Percentiles rank a stretch among this genome's conserved stretches.
Conservation (phyloP, 2,888 invertebrate species). For the Geotrupes spiniger region DNA sequence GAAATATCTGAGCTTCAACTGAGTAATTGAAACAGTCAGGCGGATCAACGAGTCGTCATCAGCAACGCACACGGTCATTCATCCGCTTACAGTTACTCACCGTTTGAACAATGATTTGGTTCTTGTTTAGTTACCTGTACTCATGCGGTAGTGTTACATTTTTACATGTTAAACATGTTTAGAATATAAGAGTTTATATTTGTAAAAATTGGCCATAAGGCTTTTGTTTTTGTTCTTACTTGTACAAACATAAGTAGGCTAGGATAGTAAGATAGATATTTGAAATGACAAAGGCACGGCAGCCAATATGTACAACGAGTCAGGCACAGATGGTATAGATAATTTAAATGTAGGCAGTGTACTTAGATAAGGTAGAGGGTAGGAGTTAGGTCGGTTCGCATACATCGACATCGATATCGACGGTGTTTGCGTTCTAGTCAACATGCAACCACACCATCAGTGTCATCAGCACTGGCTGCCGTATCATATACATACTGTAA, state of each 20-base stretch:
- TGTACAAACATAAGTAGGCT: slow-evolving; percentile 35
- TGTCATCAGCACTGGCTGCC: slow-evolving; percentile 28
- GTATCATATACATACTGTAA: slow-evolving; percentile 41
- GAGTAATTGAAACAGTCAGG: slow-evolving; percentile 5
- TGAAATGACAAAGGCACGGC: slow-evolving; percentile 27
- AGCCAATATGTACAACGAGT: slow-evolving; percentile 26
- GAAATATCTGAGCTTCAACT: slow-evolving; percentile 1
- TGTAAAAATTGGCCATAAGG: slow-evolving; percentile 39
- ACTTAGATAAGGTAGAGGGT: slow-evolving; percentile 3
- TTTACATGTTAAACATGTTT: slow-evolving; percentile 43
- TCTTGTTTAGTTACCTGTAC: slow-evolving; percentile 39
- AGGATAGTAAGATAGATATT: slow-evolving; percentile 25
- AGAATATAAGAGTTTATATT: slow-evolving; percentile 47
- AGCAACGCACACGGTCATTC: slow-evolving; percentile 26
- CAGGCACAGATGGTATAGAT: slow-evolving; percentile 10
- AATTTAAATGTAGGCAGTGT: slow-evolving; percentile 12
- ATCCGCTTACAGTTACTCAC: slow-evolving; percentile 31
- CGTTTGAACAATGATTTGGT: slow-evolving; percentile 35
- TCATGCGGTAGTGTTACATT: slow-evolving; percentile 41
- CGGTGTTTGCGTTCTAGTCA: slow-evolving; percentile 3
- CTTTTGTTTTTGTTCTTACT: slow-evolving; percentile 22
- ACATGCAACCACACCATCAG: slow-evolving; percentile 16
- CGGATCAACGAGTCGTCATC: slow-evolving; percentile 16
- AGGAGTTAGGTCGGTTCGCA: slow-evolving; percentile 4
- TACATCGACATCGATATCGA: neutral